Percentiles rank a stretch among this genome's conserved stretches.
These are phyloP conservation scores for Desmodus rotundus DNA, from an alignment of 2,113 vertebrate species.

Conservation along the genomic window DNA sequence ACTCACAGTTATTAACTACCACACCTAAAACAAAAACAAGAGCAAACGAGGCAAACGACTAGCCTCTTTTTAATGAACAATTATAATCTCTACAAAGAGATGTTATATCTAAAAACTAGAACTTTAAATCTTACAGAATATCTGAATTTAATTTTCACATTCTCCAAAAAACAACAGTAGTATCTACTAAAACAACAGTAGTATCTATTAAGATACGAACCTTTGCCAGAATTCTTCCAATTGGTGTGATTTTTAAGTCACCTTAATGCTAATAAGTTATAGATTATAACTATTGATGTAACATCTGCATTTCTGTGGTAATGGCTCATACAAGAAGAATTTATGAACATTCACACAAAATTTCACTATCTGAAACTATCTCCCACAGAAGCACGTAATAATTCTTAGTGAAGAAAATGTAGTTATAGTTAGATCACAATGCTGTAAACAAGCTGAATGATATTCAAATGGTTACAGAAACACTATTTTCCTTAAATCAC, in stretches of 20 bases:
- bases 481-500: not conserved
- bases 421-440: not conserved
- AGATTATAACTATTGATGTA: not conserved
- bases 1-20: no score
- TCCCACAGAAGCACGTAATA: not conserved
- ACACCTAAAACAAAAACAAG: no score
- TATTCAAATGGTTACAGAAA: not conserved
- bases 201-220: not conserved
- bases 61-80: not conserved
- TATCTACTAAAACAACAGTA: not conserved
- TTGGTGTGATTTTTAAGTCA: not conserved
- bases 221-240: not conserved
- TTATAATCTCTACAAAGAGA: not conserved
- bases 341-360: not conserved
- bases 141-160: not conserved
- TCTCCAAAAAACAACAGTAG: not conserved
- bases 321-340: not conserved
- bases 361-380: conserved; percentile 7
- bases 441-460: not conserved
- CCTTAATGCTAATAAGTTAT: not conserved
- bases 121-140: not conserved
- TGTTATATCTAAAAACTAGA: not conserved
- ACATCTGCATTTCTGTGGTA: not conserved
- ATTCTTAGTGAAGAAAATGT: conserved; percentile 6
- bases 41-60: no score